These are phyloP conservation scores for Mythimna vitellina DNA, from an alignment of 2,888 invertebrate genomes.

Conservation along the genomic window DNA sequence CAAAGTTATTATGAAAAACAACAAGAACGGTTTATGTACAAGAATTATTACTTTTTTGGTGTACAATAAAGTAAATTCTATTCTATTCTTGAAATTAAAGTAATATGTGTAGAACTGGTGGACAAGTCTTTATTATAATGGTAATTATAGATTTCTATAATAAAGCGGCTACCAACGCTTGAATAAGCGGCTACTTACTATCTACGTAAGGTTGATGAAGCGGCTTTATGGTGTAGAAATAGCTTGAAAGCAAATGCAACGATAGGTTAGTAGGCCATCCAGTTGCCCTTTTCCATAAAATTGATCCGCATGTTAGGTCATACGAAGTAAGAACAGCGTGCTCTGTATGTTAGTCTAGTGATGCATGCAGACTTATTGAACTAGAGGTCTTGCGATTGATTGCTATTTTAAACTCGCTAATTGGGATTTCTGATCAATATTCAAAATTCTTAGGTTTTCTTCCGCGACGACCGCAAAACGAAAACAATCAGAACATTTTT, in stretches of 20 bases:
- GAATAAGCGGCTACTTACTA: conserved; percentile 8
- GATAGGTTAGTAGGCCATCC: conserved; percentile 50
- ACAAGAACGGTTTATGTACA: too few relatives aligned
- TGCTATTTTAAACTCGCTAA: background rate
- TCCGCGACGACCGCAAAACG: too few relatives aligned
- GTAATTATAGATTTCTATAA: conserved; percentile 20
- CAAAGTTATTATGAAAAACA: too few relatives aligned
- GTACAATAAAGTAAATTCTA: too few relatives aligned
- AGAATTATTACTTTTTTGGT: too few relatives aligned
- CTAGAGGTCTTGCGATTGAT: too few relatives aligned
- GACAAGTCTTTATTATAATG: background rate
- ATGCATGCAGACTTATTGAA: background rate
- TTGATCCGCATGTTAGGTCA: conserved; percentile 1
- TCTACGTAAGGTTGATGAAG: conserved; percentile 11
- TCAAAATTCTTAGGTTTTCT: background rate
- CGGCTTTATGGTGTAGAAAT: conserved; percentile 13
- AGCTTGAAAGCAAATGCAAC: conserved; percentile 14
- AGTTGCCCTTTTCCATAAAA: conserved; percentile 28
- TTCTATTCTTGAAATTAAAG: background rate
- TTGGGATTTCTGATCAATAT: background rate
- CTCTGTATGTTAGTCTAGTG: background rate
- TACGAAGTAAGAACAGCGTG: background rate
- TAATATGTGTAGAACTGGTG: background rate
- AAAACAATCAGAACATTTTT: too few relatives aligned
- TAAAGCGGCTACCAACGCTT: background rate